A percentile compares a stretch with the other conserved stretches of the same genome.
phyloP scores from a whole-genome alignment of 2,113 vertebrate species.

The Bettongia penicillata region DNA sequence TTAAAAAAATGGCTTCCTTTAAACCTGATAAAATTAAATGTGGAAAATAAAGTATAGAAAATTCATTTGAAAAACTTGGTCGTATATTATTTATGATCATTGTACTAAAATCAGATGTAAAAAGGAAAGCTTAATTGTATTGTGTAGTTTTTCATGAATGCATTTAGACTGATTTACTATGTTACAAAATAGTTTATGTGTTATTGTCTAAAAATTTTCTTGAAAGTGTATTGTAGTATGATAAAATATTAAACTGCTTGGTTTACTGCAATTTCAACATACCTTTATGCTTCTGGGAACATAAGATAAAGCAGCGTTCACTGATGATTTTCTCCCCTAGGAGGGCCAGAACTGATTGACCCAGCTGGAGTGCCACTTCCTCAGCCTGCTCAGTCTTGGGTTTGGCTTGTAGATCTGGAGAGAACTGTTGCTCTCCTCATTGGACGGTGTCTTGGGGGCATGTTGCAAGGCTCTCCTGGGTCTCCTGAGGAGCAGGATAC shows the following conservation, averaged over 20 bases:
- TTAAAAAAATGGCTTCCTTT: conserved; percentile 1
- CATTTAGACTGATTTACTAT: neutral
- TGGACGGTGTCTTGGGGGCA: conserved; percentile 95
- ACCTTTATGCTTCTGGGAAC: conserved; percentile 44
- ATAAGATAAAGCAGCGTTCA: conserved; percentile 30
- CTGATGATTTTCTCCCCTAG: conserved; percentile 76
- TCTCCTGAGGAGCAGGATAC: conserved; percentile 95
- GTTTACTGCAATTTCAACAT: neutral
- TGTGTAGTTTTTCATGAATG: conserved; percentile 17
- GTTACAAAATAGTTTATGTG: neutral
- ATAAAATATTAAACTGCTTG: neutral
- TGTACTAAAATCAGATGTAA: conserved; percentile 53
- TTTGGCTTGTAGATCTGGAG: conserved; percentile 98
- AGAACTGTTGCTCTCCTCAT: conserved; percentile 94
- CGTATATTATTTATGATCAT: conserved; percentile 24
- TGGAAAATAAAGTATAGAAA: conserved; percentile 26
- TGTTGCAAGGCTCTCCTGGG: conserved; percentile 94
- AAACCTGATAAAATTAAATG: conserved; percentile 31
- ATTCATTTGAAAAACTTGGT: conserved; percentile 34
- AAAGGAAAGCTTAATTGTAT: conserved; percentile 47
- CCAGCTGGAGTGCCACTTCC: conserved; percentile 88
- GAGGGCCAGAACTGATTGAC: conserved; percentile 91
- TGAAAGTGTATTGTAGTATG: conserved; percentile 24
- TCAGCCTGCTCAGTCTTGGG: conserved; percentile 92
- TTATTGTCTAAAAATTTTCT: neutral